These are phyloP conservation scores for Brachionichthys hirsutus DNA, from an alignment of 2,113 vertebrate genomes.

Conservation along the genomic window DNA sequence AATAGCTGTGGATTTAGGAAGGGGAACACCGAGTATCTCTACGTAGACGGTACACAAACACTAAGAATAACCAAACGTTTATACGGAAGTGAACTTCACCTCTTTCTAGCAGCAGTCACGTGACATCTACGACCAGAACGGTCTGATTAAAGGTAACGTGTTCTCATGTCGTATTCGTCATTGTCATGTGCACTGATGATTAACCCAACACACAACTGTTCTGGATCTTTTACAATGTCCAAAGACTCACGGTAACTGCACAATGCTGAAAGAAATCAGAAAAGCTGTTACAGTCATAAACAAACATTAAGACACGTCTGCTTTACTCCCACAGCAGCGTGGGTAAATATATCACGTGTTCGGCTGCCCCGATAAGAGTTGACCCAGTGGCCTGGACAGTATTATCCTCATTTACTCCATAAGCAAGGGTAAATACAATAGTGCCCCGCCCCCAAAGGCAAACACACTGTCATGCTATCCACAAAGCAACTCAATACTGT, in stretches of 20 bases:
- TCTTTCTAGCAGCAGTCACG: conserved; percentile 13
- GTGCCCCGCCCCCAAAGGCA: not conserved
- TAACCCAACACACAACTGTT: not conserved
- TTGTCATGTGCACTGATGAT: conserved; percentile 9
- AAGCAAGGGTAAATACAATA: conserved; percentile 25
- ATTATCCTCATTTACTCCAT: conserved; percentile 8
- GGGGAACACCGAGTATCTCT: not conserved
- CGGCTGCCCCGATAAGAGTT: conserved; percentile 32
- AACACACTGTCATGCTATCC: conserved; percentile 18
- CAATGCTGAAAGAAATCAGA: conserved; percentile 2
- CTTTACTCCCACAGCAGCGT: not conserved
- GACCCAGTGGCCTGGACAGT: conserved; percentile 38
- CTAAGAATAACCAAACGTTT: too few relatives aligned
- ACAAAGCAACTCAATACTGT: conserved; percentile 36
- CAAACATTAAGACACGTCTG: conserved; percentile 1
- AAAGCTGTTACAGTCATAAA: conserved; percentile 4
- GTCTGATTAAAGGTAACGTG: conserved; percentile 4
- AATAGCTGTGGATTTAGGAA: not conserved
- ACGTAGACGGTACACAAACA: too few relatives aligned
- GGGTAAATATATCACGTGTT: conserved; percentile 31
- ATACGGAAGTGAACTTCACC: conserved; percentile 14
- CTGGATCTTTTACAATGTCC: not conserved
- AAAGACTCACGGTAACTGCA: not conserved
- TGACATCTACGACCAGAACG: not conserved
- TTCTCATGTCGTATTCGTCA: not conserved